Evolutionary conservation across 1,140 invertebrate species (phyloP).

Genomic region (Frieseomelitta varia): DNA sequence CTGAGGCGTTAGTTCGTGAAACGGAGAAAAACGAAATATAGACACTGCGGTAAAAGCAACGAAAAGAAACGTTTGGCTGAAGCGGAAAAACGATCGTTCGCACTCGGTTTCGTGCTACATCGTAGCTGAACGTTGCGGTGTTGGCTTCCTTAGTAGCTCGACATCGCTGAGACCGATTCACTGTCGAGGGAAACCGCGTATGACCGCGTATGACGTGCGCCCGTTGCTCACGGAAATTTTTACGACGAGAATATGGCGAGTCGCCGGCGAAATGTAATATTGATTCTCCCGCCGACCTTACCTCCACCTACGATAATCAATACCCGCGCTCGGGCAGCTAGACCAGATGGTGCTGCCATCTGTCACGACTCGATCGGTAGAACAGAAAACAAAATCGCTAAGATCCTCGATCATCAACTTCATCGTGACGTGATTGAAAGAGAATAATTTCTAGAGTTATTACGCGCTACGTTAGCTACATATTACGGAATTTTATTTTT

Average conservation of each 20-base stretch:
- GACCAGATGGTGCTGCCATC: slow-evolving; percentile 70
- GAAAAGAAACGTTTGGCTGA: slow-evolving; percentile 37
- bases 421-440: neutral
- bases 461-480: neutral
- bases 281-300: slow-evolving; percentile 78
- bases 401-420: neutral
- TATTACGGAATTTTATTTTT: neutral
- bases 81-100: slow-evolving; percentile 31
- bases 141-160: neutral
- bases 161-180: neutral
- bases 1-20: neutral
- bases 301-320: slow-evolving; percentile 80
- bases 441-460: neutral
- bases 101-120: slow-evolving; percentile 46
- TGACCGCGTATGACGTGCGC: slow-evolving; percentile 12
- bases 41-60: slow-evolving; percentile 37
- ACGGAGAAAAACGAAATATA: slow-evolving; percentile 28
- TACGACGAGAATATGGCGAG: slow-evolving; percentile 64
- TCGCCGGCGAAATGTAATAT: slow-evolving; percentile 71
- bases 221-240: slow-evolving; percentile 54
- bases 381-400: slow-evolving; percentile 6
- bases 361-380: slow-evolving; percentile 23
- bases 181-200: slow-evolving; percentile 15
- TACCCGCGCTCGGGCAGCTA: slow-evolving; percentile 50
- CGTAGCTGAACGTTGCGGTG: slow-evolving; percentile 7